phyloP scores from a whole-genome alignment of 2,797 vertebrate species.

The Chelidonichthys spinosus region DNA sequence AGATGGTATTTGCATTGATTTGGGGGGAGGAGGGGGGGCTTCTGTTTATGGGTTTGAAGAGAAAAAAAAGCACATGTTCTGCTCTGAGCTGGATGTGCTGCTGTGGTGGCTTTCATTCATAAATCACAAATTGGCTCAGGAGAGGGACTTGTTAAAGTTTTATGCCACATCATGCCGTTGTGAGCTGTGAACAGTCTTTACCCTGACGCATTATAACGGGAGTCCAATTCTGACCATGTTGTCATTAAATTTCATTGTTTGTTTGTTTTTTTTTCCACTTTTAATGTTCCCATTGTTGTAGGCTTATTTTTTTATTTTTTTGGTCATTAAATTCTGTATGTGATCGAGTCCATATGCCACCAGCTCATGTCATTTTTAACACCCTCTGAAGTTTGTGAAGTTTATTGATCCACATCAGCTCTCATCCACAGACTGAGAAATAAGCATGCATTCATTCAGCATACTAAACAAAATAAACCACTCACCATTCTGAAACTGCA shows the following conservation, averaged over 20 bases:
- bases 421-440: too few relatives aligned
- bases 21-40: slow-evolving; percentile 1
- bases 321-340: slow-evolving; percentile 31
- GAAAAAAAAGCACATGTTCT: slow-evolving; percentile 18
- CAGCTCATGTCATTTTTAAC: slow-evolving; percentile 27
- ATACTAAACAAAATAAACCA: neutral
- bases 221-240: slow-evolving; percentile 41
- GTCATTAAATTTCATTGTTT: slow-evolving; percentile 46
- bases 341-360: slow-evolving; percentile 34
- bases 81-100: slow-evolving; percentile 44
- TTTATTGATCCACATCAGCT: too few relatives aligned
- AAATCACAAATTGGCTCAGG: slow-evolving; percentile 33
- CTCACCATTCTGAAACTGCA: slow-evolving; percentile 39
- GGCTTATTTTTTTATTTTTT: slow-evolving; percentile 24
- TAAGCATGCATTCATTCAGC: too few relatives aligned
- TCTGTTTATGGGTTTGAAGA: slow-evolving; percentile 20
- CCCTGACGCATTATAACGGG: slow-evolving; percentile 26
- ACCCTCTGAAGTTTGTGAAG: slow-evolving; percentile 24
- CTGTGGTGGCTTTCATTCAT: slow-evolving; percentile 29
- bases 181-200: slow-evolving; percentile 36
- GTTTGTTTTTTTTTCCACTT: slow-evolving; percentile 38
- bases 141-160: slow-evolving; percentile 30
- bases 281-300: slow-evolving; percentile 46
- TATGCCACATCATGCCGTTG: slow-evolving; percentile 9
- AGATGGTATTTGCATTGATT: slow-evolving; percentile 56